phyloP scores from a whole-genome alignment of 23 tunicate species.

The Ascidia mentula region DNA sequence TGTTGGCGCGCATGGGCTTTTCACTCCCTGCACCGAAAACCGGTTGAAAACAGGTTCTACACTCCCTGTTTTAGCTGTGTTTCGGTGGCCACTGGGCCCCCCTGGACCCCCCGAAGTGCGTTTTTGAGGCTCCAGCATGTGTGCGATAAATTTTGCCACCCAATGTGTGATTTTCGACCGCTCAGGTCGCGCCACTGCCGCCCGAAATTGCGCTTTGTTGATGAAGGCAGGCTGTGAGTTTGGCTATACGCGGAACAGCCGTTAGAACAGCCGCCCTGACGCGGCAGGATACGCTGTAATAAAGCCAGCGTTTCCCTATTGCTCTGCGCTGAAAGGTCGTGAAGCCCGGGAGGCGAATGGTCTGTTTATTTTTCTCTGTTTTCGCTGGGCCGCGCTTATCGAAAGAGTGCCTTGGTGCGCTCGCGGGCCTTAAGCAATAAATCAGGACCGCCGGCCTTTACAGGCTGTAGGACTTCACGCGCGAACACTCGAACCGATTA shows the following conservation, averaged over 20 bases:
- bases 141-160: slow-evolving; percentile 7
- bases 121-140: slow-evolving; percentile 1
- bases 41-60: slow-evolving; percentile 37
- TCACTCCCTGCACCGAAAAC: slow-evolving; percentile 35
- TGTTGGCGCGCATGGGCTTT: slow-evolving; percentile 33
- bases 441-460: slow-evolving; percentile 50
- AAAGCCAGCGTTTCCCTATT: slow-evolving; percentile 75
- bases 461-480: too few species aligned
- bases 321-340: slow-evolving; percentile 66
- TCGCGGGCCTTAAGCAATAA: slow-evolving; percentile 56
- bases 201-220: slow-evolving; percentile 55
- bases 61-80: slow-evolving; percentile 47
- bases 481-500: too few species aligned
- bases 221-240: slow-evolving; percentile 54
- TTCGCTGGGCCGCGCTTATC: slow-evolving; percentile 53
- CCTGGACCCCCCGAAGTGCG: neutral
- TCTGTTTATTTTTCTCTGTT: slow-evolving; percentile 73
- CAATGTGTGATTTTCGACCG: neutral
- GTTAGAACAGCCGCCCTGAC: slow-evolving; percentile 65
- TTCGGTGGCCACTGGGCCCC: neutral
- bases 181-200: neutral
- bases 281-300: slow-evolving; percentile 57
- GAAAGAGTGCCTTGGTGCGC: slow-evolving; percentile 41
- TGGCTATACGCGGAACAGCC: slow-evolving; percentile 59
- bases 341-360: slow-evolving; percentile 80